These are phyloP conservation scores for crab-eating macaque (Macaca fascicularis) DNA, from an alignment of 2,113 vertebrate species.

Conservation along the genomic window T2T-MFA8v1.1 NC_088388.1:127229001-127229500, in stretches of 20 bases:
- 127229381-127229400: neutral
- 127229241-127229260: neutral
- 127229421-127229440: conserved; percentile 16
- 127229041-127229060: neutral
- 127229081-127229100: neutral
- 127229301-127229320: neutral
- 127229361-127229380: neutral
- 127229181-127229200: neutral
- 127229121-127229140: neutral
- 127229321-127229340: neutral
- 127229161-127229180: neutral
- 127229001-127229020: neutral
- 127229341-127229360: neutral
- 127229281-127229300: neutral
- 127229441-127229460: neutral
- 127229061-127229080: neutral
- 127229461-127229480: neutral
- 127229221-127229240: neutral
- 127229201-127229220: neutral
- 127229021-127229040: neutral
- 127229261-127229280: neutral
- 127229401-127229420: neutral
- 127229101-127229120: neutral
- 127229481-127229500: neutral
- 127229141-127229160: neutral